Conservation (phyloP, 2,888 invertebrate species). For the Dryomyza anilis region DNA sequence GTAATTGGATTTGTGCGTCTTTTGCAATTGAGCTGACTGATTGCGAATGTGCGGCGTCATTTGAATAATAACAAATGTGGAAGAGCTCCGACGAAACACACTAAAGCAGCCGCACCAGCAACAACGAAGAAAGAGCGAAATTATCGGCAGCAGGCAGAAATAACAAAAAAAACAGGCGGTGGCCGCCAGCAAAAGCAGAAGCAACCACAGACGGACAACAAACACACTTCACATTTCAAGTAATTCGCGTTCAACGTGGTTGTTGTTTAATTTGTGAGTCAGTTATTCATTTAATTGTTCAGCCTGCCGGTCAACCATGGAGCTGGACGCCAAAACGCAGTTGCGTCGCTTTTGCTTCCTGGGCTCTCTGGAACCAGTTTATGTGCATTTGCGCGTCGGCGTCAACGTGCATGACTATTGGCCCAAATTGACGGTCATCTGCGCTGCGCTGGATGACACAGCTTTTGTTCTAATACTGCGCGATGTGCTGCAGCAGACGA, state of each 20-base stretch:
- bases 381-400: slow-evolving; percentile 32
- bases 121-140: no score
- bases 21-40: no score
- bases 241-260: neutral
- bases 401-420: slow-evolving; percentile 36
- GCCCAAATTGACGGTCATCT: slow-evolving; percentile 33
- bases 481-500: slow-evolving; percentile 33
- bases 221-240: neutral
- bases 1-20: no score
- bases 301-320: neutral
- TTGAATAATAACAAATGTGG: no score
- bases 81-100: no score
- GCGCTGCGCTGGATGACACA: slow-evolving; percentile 35
- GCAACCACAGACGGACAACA: neutral
- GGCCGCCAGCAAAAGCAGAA: neutral
- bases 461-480: slow-evolving; percentile 40
- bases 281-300: neutral
- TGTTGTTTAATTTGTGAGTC: neutral
- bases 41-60: no score
- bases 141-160: neutral
- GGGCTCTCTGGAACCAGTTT: slow-evolving; percentile 47
- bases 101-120: no score
- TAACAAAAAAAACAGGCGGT: neutral
- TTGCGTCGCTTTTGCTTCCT: slow-evolving; percentile 51
- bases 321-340: slow-evolving; percentile 34